These are phyloP conservation scores for Myathropa florea DNA, from an alignment of 2,888 invertebrate species.

Conservation along the genomic window DNA sequence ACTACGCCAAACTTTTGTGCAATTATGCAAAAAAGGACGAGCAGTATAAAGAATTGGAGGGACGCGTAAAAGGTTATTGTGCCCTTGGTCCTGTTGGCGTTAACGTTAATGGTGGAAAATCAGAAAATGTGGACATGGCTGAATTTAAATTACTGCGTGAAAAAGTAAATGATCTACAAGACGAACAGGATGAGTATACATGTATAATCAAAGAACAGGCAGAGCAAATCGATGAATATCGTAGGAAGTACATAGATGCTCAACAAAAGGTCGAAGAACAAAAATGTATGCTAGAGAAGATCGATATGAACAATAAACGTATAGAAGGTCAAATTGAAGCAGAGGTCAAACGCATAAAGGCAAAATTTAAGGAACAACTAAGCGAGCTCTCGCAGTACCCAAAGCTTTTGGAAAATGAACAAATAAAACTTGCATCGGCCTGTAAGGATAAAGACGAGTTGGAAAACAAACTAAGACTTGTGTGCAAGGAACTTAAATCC, in stretches of 20 bases:
- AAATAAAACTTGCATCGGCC: conserved; percentile 76
- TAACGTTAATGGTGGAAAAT: conserved; percentile 23
- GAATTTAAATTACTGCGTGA: conserved; percentile 76
- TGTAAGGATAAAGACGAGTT: conserved; percentile 78
- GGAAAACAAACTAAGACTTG: conserved; percentile 76
- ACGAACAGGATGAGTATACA: conserved; percentile 79
- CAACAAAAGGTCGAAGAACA: conserved; percentile 80
- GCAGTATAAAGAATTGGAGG: conserved; percentile 77
- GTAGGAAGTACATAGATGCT: conserved; percentile 78
- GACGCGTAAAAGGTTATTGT: conserved; percentile 39
- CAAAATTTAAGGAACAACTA: conserved; percentile 79
- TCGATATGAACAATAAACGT: conserved; percentile 78
- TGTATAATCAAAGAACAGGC: conserved; percentile 79
- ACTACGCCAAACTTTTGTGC: conserved; percentile 76
- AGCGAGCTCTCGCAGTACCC: conserved; percentile 78
- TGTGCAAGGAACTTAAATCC: conserved; percentile 78
- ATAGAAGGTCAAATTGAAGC: conserved; percentile 79
- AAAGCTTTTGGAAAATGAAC: conserved; percentile 79
- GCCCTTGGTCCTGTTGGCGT: conserved; percentile 29
- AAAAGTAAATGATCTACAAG: conserved; percentile 77
- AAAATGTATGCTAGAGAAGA: conserved; percentile 76
- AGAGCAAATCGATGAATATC: conserved; percentile 79
- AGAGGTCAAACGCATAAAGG: conserved; percentile 79
- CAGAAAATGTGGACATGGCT: conserved; percentile 73
- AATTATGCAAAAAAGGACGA: conserved; percentile 77